Evolutionary conservation across 2,888 invertebrate species (phyloP).

Genomic region (Branchellion lobata): DNA sequence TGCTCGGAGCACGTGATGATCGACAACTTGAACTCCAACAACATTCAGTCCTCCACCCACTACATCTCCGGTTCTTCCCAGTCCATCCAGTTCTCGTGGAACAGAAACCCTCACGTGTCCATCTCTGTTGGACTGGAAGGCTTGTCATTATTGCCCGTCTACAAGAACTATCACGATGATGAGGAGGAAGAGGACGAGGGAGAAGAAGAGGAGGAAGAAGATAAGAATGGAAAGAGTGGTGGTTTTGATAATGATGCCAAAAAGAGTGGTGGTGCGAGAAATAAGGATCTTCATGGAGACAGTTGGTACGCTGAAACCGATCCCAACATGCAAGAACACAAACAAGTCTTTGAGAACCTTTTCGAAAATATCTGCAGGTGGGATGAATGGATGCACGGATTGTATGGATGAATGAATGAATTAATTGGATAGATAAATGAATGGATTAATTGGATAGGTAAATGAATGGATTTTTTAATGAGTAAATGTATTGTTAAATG

Average conservation of each 20-base stretch:
- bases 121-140: slow-evolving; percentile 17
- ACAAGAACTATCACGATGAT: background rate
- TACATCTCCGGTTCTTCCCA: background rate
- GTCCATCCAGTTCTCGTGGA: slow-evolving; percentile 19
- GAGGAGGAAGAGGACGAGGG: slow-evolving; percentile 1
- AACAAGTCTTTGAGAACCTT: background rate
- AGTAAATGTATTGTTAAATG: too few relatives aligned
- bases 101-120: background rate
- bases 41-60: background rate
- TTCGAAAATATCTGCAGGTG: slow-evolving; percentile 22
- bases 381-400: background rate
- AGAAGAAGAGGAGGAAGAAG: slow-evolving; percentile 27
- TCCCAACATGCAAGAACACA: slow-evolving; percentile 19
- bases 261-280: background rate
- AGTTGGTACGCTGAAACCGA: slow-evolving; percentile 5
- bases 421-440: too few relatives aligned
- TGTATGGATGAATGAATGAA: background rate
- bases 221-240: slow-evolving; percentile 8
- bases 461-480: too few relatives aligned
- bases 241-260: slow-evolving; percentile 16
- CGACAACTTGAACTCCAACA: background rate
- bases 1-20: slow-evolving; percentile 10
- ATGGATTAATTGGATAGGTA: too few relatives aligned
- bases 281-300: background rate
- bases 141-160: background rate